These are phyloP conservation scores for Polia nebulosa DNA, from an alignment of 2,888 invertebrate genomes.

Conservation along the genomic window DNA sequence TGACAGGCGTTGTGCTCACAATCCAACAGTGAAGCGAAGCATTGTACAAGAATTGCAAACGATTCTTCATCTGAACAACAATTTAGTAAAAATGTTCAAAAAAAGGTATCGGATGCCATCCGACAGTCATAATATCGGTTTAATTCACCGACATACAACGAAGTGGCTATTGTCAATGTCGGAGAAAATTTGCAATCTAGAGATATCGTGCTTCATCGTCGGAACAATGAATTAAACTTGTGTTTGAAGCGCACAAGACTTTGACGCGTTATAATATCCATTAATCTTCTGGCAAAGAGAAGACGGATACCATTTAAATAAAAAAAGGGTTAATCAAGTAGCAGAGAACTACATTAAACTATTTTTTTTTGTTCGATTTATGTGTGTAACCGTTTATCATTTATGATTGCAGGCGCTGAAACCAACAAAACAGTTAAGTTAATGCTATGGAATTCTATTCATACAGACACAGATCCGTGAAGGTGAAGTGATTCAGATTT, in stretches of 20 bases:
- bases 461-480: too few relatives aligned
- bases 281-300: slow-evolving; percentile 68
- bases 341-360: not conserved
- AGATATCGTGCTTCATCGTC: slow-evolving; percentile 72
- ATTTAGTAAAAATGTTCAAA: slow-evolving; percentile 44
- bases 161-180: slow-evolving; percentile 52
- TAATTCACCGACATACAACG: slow-evolving; percentile 68
- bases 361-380: too few relatives aligned
- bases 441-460: too few relatives aligned
- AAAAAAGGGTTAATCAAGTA: not conserved
- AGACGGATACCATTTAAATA: slow-evolving; percentile 56
- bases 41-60: slow-evolving; percentile 66
- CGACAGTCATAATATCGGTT: slow-evolving; percentile 69
- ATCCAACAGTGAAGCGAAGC: slow-evolving; percentile 23
- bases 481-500: too few relatives aligned
- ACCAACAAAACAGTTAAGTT: too few relatives aligned
- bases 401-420: too few relatives aligned
- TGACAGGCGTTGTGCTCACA: slow-evolving; percentile 17
- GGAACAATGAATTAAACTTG: slow-evolving; percentile 65
- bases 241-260: slow-evolving; percentile 22
- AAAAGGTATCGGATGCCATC: slow-evolving; percentile 67
- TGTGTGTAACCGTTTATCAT: too few relatives aligned
- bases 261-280: slow-evolving; percentile 65
- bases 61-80: slow-evolving; percentile 50
- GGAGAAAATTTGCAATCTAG: slow-evolving; percentile 61